A percentile compares a stretch with the other conserved stretches of the same genome.
phyloP scores from a whole-genome alignment of 2,797 vertebrate genomes.

The Coranthus polyacanthus region DNA sequence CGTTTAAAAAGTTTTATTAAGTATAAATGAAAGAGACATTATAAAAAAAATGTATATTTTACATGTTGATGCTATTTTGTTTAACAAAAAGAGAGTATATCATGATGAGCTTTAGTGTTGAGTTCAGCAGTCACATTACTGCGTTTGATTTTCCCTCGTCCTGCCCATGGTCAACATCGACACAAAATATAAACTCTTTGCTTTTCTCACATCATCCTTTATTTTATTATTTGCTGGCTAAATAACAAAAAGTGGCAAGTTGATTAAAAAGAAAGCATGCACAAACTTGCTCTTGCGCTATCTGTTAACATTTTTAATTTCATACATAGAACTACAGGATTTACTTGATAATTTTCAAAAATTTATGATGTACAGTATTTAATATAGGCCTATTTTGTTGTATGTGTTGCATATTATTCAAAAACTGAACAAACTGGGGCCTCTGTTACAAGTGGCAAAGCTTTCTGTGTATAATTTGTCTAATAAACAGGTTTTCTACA shows the following conservation, averaged over 20 bases:
- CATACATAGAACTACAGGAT: conserved; percentile 94
- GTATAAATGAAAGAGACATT: conserved; percentile 93
- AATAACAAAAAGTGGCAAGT: conserved; percentile 91
- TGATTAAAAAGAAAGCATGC: conserved; percentile 95
- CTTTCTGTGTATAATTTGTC: conserved; percentile 99
- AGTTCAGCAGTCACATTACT: conserved; percentile 92
- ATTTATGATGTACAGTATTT: conserved; percentile 98
- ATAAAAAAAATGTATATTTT: conserved; percentile 91
- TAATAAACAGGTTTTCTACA: conserved; percentile 99
- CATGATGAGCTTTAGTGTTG: conserved; percentile 91
- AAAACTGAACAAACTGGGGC: conserved; percentile 98
- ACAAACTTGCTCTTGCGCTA: conserved; percentile 91
- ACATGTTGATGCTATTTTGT: conserved; percentile 99
- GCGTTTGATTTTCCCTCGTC: conserved; percentile 90
- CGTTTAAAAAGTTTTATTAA: conserved; percentile 92
- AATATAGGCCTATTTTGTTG: conserved; percentile 99
- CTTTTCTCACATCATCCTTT: conserved; percentile 79
- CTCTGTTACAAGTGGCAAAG: conserved; percentile 99
- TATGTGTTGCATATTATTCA: conserved; percentile 99
- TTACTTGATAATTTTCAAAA: conserved; percentile 95
- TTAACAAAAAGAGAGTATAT: conserved; percentile 91
- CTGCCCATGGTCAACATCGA: conserved; percentile 82
- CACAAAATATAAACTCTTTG: conserved; percentile 71
- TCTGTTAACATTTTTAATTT: conserved; percentile 93
- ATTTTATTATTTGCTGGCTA: conserved; percentile 88